A percentile compares a stretch with the other conserved stretches of the same genome.
Conservation (phyloP, 2,797 vertebrate genomes). For the Peromyscus aztecus region DNA sequence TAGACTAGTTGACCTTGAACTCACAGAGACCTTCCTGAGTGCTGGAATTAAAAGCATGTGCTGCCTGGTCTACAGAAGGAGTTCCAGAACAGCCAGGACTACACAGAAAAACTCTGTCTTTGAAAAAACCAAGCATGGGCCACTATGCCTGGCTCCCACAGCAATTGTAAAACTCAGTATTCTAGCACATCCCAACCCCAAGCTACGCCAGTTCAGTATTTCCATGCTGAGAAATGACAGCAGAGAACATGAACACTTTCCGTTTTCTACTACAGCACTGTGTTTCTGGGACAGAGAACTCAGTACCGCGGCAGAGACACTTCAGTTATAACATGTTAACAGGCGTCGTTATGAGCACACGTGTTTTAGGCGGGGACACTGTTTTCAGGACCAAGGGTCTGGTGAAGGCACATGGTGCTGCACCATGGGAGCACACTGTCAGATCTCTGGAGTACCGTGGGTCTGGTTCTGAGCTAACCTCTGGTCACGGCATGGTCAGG, state of each 20-base stretch:
- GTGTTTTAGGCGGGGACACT: not conserved
- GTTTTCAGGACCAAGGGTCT: not conserved
- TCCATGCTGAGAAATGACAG: not conserved
- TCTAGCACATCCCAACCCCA: not conserved
- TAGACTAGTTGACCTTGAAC: not conserved
- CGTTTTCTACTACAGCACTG: not conserved
- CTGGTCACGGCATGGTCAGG: not conserved
- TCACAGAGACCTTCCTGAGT: not conserved
- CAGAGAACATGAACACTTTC: not conserved
- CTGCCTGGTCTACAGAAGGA: not conserved
- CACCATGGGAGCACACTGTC: not conserved
- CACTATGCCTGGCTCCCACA: not conserved
- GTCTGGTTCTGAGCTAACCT: not conserved
- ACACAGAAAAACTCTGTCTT: not conserved
- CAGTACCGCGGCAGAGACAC: not conserved
- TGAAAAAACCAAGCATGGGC: too few species aligned
- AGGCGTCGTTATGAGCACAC: not conserved
- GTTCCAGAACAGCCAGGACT: not conserved
- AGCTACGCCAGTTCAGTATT: not conserved
- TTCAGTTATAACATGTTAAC: too few species aligned
- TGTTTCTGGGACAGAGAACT: not conserved
- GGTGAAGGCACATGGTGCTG: not conserved
- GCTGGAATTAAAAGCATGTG: not conserved
- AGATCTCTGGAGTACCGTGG: too few species aligned
- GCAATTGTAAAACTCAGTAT: not conserved